Percentiles rank a stretch among this genome's conserved stretches.
Evolutionary conservation across 2,113 vertebrate genomes (phyloP).

Genomic region (Atrichornis clamosus): DNA sequence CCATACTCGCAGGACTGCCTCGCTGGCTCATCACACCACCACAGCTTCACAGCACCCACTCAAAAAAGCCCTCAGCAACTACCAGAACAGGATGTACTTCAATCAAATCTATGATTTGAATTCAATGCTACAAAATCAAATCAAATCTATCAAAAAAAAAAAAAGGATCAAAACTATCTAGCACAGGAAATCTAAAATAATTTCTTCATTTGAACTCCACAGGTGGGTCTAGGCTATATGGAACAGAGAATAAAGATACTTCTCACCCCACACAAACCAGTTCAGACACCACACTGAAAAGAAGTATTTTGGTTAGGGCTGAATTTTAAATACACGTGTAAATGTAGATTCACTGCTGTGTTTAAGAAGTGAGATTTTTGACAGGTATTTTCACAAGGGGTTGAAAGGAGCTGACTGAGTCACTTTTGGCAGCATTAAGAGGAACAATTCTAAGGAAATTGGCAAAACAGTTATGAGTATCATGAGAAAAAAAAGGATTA

Average conservation of each 20-base stretch:
- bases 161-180: background rate
- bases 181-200: background rate
- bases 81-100: background rate
- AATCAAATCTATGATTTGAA: background rate
- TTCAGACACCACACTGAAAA: background rate
- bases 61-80: background rate
- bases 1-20: accelerated
- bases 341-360: background rate
- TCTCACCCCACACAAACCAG: background rate
- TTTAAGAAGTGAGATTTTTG: background rate
- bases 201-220: background rate
- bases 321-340: background rate
- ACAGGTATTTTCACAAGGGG: background rate
- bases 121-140: background rate
- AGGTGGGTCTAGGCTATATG: background rate
- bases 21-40: background rate
- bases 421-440: background rate
- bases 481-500: background rate
- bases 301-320: background rate
- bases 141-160: background rate
- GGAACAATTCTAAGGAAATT: background rate
- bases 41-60: background rate
- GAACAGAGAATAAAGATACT: background rate
- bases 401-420: background rate
- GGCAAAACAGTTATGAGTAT: background rate